Conservation (phyloP, 2,888 invertebrate species). For the Rhimphoctona megacephalus region DNA sequence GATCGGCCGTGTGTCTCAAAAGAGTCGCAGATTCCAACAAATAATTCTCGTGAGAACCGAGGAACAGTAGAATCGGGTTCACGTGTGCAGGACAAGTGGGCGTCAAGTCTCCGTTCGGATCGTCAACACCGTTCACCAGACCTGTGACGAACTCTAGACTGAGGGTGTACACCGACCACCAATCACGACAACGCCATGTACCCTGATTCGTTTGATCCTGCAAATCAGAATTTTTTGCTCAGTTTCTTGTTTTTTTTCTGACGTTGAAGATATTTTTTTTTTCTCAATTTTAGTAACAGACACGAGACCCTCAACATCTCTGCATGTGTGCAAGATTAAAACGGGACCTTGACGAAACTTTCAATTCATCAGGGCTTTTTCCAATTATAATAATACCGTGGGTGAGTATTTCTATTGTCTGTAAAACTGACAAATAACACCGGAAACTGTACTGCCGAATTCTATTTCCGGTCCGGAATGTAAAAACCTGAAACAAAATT, state of each 20-base stretch:
- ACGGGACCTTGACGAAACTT: too few relatives aligned
- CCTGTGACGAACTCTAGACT: slow-evolving; percentile 82
- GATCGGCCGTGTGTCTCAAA: slow-evolving; percentile 82
- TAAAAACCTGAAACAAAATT: too few relatives aligned
- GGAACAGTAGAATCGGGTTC: slow-evolving; percentile 76
- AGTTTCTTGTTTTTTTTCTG: neutral
- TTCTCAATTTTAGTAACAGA: too few relatives aligned
- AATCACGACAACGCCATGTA: slow-evolving; percentile 82
- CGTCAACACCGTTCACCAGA: slow-evolving; percentile 72
- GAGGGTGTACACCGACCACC: slow-evolving; percentile 83
- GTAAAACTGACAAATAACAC: too few relatives aligned
- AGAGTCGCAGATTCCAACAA: slow-evolving; percentile 81
- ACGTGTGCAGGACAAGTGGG: slow-evolving; percentile 74
- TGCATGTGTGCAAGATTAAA: too few relatives aligned
- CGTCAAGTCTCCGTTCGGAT: slow-evolving; percentile 61
- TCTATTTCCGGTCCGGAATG: too few relatives aligned
- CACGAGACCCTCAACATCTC: neutral
- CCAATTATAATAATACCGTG: too few relatives aligned
- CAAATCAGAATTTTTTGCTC: neutral
- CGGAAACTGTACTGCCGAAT: too few relatives aligned
- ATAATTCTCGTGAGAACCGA: slow-evolving; percentile 82
- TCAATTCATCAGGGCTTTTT: too few relatives aligned
- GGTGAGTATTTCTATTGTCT: too few relatives aligned
- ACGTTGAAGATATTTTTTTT: too few relatives aligned
- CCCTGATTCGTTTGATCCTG: slow-evolving; percentile 77